Percentiles rank a stretch among this genome's conserved stretches.
Conservation (phyloP, 1,140 invertebrate species). For the Drosophila dunni region DNA sequence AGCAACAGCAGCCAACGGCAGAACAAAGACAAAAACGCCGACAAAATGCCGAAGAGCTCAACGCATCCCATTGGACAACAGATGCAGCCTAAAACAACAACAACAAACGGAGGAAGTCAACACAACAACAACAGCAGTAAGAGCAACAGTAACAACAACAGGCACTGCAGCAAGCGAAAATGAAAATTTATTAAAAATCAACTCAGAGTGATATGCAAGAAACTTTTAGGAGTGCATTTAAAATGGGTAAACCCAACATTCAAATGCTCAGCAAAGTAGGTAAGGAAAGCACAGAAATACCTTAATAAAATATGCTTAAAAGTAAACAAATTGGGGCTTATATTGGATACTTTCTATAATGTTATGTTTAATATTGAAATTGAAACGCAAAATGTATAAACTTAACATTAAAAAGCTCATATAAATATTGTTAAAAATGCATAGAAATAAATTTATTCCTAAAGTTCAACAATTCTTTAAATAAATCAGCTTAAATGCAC, state of each 20-base stretch:
- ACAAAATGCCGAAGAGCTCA: constrained; percentile 52
- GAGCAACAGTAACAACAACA: constrained; percentile 20
- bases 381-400: too few species aligned
- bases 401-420: too few species aligned
- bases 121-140: constrained; percentile 9
- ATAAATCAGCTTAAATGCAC: too few species aligned
- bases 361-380: too few species aligned
- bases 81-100: constrained; percentile 30
- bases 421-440: too few species aligned
- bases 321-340: too few species aligned
- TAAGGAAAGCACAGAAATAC: background rate
- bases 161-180: constrained; percentile 50
- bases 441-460: too few species aligned
- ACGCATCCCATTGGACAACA: constrained; percentile 49
- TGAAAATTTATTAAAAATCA: constrained; percentile 80
- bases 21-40: constrained; percentile 58
- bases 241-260: background rate
- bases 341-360: too few species aligned
- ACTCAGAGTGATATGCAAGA: constrained; percentile 70
- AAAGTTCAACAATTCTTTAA: too few species aligned
- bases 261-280: background rate
- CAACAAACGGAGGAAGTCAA: background rate
- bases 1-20: constrained; percentile 53
- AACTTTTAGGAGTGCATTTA: constrained; percentile 37
- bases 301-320: too few species aligned